A percentile compares a stretch with the other conserved stretches of the same genome.
Evolutionary conservation across 2,797 vertebrate species (phyloP).

Genomic region (Poeciliopsis paucimaculata): DNA sequence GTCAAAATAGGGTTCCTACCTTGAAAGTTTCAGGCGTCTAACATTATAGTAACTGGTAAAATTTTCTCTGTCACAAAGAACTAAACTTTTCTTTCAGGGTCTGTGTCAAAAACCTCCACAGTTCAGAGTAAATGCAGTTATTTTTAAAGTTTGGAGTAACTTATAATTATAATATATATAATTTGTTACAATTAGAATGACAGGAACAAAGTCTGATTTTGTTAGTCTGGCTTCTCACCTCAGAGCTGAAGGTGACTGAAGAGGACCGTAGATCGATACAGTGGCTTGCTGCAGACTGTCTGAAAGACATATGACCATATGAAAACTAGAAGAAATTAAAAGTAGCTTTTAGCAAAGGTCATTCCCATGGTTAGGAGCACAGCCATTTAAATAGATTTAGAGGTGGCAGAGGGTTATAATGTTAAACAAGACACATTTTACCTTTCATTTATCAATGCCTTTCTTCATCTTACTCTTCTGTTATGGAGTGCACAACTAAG

Average conservation of each 20-base stretch:
- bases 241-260: slow-evolving; percentile 36
- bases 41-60: background rate
- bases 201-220: slow-evolving; percentile 27
- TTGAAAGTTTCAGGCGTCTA: background rate
- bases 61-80: background rate
- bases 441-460: background rate
- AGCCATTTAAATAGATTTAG: background rate
- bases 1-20: background rate
- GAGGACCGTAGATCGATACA: slow-evolving; percentile 26
- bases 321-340: background rate
- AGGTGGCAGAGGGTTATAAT: too few relatives aligned
- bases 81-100: background rate
- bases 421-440: background rate
- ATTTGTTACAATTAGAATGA: slow-evolving; percentile 49
- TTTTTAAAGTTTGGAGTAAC: slow-evolving; percentile 41
- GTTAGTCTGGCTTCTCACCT: slow-evolving; percentile 35
- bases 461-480: background rate
- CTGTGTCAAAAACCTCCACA: slow-evolving; percentile 2
- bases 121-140: slow-evolving; percentile 8
- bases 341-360: background rate
- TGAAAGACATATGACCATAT: background rate
- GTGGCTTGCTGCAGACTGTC: background rate
- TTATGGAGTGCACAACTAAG: background rate
- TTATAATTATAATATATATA: slow-evolving; percentile 21
- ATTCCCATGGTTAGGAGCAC: background rate